phyloP scores from a whole-genome alignment of 2,888 invertebrate species.

The Dione vanillae region DNA sequence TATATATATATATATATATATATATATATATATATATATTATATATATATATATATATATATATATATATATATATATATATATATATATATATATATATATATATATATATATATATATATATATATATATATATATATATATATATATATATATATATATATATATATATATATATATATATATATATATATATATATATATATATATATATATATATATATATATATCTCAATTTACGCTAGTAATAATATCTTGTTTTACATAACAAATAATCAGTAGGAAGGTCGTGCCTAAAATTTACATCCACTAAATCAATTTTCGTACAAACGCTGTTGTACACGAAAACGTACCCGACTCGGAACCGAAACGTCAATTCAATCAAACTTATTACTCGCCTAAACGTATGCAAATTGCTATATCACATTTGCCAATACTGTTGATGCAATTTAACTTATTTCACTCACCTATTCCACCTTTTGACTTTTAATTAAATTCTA shows the following conservation, averaged over 20 bases:
- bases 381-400: slow-evolving; percentile 29
- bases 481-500: slow-evolving; percentile 43
- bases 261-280: slow-evolving; percentile 18
- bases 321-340: not conserved
- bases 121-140: too few relatives aligned
- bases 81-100: too few relatives aligned
- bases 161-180: too few relatives aligned
- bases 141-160: too few relatives aligned
- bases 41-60: too few relatives aligned
- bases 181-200: too few relatives aligned
- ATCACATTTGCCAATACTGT: slow-evolving; percentile 30
- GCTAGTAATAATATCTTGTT: slow-evolving; percentile 1
- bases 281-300: slow-evolving; percentile 17
- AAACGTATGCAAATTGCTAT: slow-evolving; percentile 23
- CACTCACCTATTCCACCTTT: slow-evolving; percentile 32
- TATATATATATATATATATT: too few relatives aligned
- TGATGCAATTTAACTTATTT: slow-evolving; percentile 45
- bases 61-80: too few relatives aligned
- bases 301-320: slow-evolving; percentile 17
- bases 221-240: slow-evolving; percentile 1
- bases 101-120: too few relatives aligned
- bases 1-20: too few relatives aligned
- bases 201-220: too few relatives aligned
- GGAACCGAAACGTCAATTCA: slow-evolving; percentile 22
- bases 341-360: not conserved